A percentile compares a stretch with the other conserved stretches of the same genome.
These are phyloP conservation scores for Odontocolon sp. DNA, from an alignment of 2,888 invertebrate species.

Conservation along the genomic window DNA sequence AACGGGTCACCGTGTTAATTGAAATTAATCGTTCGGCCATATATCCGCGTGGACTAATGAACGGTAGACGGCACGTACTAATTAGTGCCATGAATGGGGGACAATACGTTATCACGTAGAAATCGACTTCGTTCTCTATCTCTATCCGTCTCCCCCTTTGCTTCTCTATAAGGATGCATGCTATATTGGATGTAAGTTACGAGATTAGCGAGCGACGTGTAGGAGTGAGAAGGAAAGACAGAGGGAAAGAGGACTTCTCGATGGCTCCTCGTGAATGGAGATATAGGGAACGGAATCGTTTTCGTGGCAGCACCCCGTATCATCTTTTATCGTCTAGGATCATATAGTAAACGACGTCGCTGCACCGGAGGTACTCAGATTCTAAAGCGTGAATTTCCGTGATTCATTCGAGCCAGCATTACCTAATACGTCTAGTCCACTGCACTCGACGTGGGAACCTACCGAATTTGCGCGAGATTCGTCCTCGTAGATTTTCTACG, in stretches of 20 bases:
- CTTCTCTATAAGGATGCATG: neutral
- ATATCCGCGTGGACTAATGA: constrained; percentile 66
- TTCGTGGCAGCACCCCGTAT: constrained; percentile 28
- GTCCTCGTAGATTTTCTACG: constrained; percentile 22
- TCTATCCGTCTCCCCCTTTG: constrained; percentile 2
- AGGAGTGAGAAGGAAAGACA: neutral
- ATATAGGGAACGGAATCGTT: constrained; percentile 27
- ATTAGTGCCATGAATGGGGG: constrained; percentile 64
- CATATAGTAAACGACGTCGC: constrained; percentile 28
- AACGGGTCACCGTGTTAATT: constrained; percentile 64
- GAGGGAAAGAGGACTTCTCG: neutral
- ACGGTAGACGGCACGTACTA: constrained; percentile 64
- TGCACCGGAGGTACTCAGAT: constrained; percentile 26
- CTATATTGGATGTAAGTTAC: constrained; percentile 36
- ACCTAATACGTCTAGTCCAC: constrained; percentile 15
- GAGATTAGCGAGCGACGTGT: constrained; percentile 10
- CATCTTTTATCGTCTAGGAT: constrained; percentile 46
- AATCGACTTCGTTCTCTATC: constrained; percentile 47
- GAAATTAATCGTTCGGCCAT: constrained; percentile 68
- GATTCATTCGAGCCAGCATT: constrained; percentile 44
- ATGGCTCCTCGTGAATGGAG: constrained; percentile 13
- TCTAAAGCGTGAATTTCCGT: constrained; percentile 15
- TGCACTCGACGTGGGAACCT: constrained; percentile 9
- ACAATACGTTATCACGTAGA: constrained; percentile 64
- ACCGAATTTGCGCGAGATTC: constrained; percentile 16